Conservation (phyloP, 2,113 vertebrate genomes). For the Brachionichthys hirsutus region DNA sequence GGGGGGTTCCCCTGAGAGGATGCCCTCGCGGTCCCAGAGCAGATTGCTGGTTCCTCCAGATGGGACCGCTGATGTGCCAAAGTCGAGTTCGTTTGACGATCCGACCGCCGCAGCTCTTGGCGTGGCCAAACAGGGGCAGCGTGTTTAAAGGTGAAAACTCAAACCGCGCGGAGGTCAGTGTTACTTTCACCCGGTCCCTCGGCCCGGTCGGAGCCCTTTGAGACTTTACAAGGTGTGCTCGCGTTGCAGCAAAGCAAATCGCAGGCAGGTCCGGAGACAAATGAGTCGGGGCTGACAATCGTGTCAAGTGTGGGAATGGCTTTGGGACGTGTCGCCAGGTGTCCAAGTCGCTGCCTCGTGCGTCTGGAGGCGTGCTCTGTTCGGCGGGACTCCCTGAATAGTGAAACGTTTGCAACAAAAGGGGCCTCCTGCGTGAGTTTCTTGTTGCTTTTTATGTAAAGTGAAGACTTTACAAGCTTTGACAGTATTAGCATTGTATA, state of each 20-base stretch:
- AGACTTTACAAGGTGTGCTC: slow-evolving; percentile 14
- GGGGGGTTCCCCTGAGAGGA: too few species aligned
- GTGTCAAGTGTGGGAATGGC: slow-evolving; percentile 5
- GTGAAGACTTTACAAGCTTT: slow-evolving; percentile 63
- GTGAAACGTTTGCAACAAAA: slow-evolving; percentile 65
- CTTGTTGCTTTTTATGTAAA: slow-evolving; percentile 65
- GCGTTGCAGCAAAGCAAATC: slow-evolving; percentile 28
- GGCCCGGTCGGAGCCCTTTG: slow-evolving; percentile 3
- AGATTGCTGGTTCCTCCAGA: too few species aligned
- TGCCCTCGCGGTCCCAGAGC: too few species aligned
- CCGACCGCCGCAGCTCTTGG: slow-evolving; percentile 28
- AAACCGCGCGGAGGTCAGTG: slow-evolving; percentile 46
- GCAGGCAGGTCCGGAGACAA: slow-evolving; percentile 34
- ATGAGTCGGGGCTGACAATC: slow-evolving; percentile 15
- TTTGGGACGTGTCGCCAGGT: slow-evolving; percentile 53
- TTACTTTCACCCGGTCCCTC: slow-evolving; percentile 4
- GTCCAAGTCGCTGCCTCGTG: slow-evolving; percentile 63
- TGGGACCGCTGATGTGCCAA: slow-evolving; percentile 70
- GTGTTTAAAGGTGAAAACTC: slow-evolving; percentile 12
- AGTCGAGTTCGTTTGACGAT: slow-evolving; percentile 36
- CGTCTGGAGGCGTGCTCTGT: slow-evolving; percentile 64
- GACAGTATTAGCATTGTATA: slow-evolving; percentile 67
- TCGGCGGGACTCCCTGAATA: slow-evolving; percentile 68
- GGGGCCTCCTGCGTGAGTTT: slow-evolving; percentile 62
- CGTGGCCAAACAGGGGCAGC: slow-evolving; percentile 24